Evolutionary conservation across 2,888 invertebrate species (phyloP), one percentile per base, ranked within the genome.

Genomic region (Matsumyia berberina): DNA sequence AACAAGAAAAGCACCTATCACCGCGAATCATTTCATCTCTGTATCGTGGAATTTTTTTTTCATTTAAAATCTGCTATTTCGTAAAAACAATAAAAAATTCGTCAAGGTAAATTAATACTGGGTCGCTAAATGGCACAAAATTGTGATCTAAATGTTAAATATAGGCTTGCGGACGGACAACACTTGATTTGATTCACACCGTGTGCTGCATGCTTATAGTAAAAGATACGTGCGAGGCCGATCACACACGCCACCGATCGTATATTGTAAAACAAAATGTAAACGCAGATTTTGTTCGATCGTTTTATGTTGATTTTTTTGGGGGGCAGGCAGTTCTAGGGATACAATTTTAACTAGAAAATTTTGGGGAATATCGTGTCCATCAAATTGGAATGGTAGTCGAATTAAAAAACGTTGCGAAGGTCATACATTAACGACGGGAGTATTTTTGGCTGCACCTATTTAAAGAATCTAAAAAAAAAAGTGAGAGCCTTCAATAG

Each of bases 131-230:
- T 60, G 31, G 2, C 60, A 31, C 31, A 33, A 9, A 31, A 31
- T 6, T 46, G 17, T 35, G 46, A 46, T 44, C 44, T n/a, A 46
- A 46, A 19, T 33, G 15, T 62, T 62, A 53, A 53, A 53, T 53
- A 33, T 62, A 46, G 15, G 31, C 29, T 46, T 62, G 33, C 46
- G 46, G 19, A 19, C 24, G 24, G 24, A 24, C 4, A 24, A 24
- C 33, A 19, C 17, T 15, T 31, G 29, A 31, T 5, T 31, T n/a
- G 33, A n/a, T n/a, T 33, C 31, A 46, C 15, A 19, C 33, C 33
- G 31, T 62, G 62, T 17, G 51, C 12, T 33, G 53, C 3, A 3
- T 33, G 33, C 15, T 31, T 31, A 12, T 12, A 24, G 5, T 46
- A 12, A 51, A 51, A 51, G 51, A 33, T 31, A 7, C 31, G 33